Conservation (phyloP, 2,113 vertebrate species). For the Tinamus guttatus region DNA sequence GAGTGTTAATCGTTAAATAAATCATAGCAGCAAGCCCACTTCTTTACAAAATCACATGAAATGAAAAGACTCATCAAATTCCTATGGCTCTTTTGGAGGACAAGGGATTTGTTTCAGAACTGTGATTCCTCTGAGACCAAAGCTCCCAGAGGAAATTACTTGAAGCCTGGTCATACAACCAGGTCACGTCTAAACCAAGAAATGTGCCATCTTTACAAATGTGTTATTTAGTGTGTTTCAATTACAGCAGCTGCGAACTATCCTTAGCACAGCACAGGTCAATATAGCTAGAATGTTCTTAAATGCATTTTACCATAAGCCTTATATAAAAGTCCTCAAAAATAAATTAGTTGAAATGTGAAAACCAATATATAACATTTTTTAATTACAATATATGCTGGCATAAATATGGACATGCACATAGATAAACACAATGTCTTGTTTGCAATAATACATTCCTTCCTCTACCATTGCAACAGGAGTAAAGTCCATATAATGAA, state of each 20-base stretch:
- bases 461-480: neutral
- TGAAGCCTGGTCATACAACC: neutral
- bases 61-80: neutral
- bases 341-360: neutral
- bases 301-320: neutral
- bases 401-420: too few relatives aligned
- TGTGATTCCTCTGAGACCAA: neutral
- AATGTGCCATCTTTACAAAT: neutral
- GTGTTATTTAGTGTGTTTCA: neutral
- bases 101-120: neutral
- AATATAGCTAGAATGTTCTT: neutral
- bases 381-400: neutral
- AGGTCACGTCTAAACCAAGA: neutral
- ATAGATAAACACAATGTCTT: neutral
- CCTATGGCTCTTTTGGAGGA: accelerated
- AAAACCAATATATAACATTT: neutral
- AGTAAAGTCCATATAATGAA: neutral
- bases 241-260: neutral
- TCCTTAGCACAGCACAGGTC: neutral
- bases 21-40: neutral
- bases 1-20: neutral
- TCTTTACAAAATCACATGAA: neutral
- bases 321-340: neutral
- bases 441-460: neutral
- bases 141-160: neutral